phyloP scores from a whole-genome alignment of 2,888 invertebrate species.

The Gymnosoma rotundatum region DNA sequence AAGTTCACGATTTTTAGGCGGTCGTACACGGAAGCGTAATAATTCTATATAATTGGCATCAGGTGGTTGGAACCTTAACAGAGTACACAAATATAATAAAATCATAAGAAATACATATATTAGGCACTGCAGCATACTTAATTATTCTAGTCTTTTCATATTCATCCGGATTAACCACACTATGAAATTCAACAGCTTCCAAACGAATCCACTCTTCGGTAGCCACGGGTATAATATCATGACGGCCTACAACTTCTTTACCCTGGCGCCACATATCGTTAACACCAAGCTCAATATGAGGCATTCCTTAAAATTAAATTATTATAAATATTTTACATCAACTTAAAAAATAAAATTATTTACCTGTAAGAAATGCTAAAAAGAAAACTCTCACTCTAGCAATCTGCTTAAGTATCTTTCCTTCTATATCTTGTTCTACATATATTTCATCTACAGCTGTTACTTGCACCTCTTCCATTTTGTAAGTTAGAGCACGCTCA shows the following conservation, averaged over 20 bases:
- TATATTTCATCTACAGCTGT: constrained; percentile 96
- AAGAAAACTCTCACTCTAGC: constrained; percentile 98
- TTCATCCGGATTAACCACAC: constrained; percentile 94
- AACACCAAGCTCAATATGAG: constrained; percentile 97
- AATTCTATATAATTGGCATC: constrained; percentile 99
- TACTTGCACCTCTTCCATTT: constrained; percentile 97
- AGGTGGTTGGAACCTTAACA: constrained; percentile 94
- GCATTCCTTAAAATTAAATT: constrained; percentile 87
- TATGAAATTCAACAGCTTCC: constrained; percentile 96
- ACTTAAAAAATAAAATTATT: constrained; percentile 56
- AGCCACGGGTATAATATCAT: constrained; percentile 98
- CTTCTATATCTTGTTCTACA: constrained; percentile 93
- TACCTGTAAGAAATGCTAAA: constrained; percentile 96
- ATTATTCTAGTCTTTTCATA: constrained; percentile 93
- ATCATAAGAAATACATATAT: background rate
- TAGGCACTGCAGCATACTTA: constrained; percentile 84
- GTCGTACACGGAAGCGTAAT: constrained; percentile 96
- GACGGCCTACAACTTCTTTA: constrained; percentile 98
- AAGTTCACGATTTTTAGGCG: constrained; percentile 97
- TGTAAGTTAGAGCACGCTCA: constrained; percentile 94
- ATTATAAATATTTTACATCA: background rate
- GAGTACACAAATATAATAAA: background rate
- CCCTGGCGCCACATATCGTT: constrained; percentile 99
- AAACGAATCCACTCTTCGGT: constrained; percentile 99
- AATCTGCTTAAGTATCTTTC: constrained; percentile 93